Evolutionary conservation across 2,113 vertebrate genomes (phyloP), one percentile per base, ranked within the genome.

Genomic region (Protomyctophum bolini): DNA sequence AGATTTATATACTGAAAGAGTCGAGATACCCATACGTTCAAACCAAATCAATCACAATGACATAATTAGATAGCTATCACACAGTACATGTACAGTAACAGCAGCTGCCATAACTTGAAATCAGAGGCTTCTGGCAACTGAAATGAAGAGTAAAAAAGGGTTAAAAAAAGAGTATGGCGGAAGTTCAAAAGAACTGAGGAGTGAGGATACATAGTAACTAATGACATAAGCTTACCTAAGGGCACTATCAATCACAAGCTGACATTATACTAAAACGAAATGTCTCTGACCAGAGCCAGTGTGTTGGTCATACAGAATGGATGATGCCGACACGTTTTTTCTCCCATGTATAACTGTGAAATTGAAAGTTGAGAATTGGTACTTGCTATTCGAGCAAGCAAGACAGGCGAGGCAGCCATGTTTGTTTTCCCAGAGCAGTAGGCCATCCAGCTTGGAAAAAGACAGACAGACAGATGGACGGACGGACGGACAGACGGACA

Each of bases 31-130:
- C 72, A 59, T 59, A 66, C 63, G 70, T 79, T 76, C 12, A 66
- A 14, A 68, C 50, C 47, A 70, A 68, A 82, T 83, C 66, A 70
- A 83, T 83, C 82, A 80, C 12, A 55, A 41, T 29, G 45, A 60
- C 52, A 50, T n/a, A 66, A 21, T 21, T 78, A 76, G 72, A 29
- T 21, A 6, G 3, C 33, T 41, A 3, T 41, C 33, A 41, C 33
- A 41, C 33, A 41, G 3, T 41, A 41, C 33, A 41, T 47, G 33
- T 28, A 46, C 6, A 33, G 61, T 28, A 70, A 73, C 81, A 79
- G 75, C 77, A 76, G 79, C 79, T 76, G 60, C 60, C 56, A 70
- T 63, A 69, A 73, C 45, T 29, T 63, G 8, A 66, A 66, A 66
- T 14, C 12, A 14, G 61, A 33, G 11, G 47, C 14, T 66, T 80